A percentile compares a stretch with the other conserved stretches of the same genome.
These are phyloP conservation scores for Philypnodon macrostomus DNA, from an alignment of 2,797 vertebrate species.

Conservation along the genomic window DNA sequence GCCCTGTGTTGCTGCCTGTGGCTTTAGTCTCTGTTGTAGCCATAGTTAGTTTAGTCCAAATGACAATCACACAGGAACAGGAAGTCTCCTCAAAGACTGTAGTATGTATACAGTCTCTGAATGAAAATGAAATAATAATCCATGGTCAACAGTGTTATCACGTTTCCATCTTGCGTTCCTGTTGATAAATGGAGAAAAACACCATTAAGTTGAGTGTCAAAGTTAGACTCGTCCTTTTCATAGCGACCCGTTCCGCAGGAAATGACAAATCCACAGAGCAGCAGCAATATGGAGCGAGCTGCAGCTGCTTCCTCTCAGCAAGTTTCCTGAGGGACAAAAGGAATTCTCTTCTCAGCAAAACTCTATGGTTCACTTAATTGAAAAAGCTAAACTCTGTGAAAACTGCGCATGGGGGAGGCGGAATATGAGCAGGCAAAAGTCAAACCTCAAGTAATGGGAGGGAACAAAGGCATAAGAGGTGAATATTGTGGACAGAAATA, in stretches of 20 bases:
- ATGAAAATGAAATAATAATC: slow-evolving; percentile 18
- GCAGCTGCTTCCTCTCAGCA: slow-evolving; percentile 78
- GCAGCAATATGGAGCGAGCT: slow-evolving; percentile 68
- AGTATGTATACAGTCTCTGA: slow-evolving; percentile 7
- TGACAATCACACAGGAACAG: slow-evolving; percentile 5
- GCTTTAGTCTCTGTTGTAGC: slow-evolving; percentile 70
- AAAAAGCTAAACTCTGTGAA: slow-evolving; percentile 63
- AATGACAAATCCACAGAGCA: slow-evolving; percentile 77
- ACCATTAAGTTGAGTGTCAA: slow-evolving; percentile 44
- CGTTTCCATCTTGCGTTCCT: slow-evolving; percentile 65
- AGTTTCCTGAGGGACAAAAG: slow-evolving; percentile 76
- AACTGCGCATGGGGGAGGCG: slow-evolving; percentile 31
- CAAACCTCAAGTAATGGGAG: slow-evolving; percentile 49
- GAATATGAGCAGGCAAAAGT: slow-evolving; percentile 42
- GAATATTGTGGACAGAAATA: slow-evolving; percentile 56
- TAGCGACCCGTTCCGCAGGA: slow-evolving; percentile 70
- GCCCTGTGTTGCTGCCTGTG: slow-evolving; percentile 30
- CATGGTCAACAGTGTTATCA: slow-evolving; percentile 27
- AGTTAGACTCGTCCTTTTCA: slow-evolving; percentile 44
- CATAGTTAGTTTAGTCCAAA: slow-evolving; percentile 39
- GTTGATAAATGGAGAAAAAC: slow-evolving; percentile 51
- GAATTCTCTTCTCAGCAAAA: slow-evolving; percentile 68
- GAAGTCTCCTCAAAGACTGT: slow-evolving; percentile 33
- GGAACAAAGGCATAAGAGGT: slow-evolving; percentile 56
- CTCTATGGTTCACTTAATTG: slow-evolving; percentile 51